Evolutionary conservation across 1,140 invertebrate species (phyloP).

Genomic region (Sycobia sp.): DNA sequence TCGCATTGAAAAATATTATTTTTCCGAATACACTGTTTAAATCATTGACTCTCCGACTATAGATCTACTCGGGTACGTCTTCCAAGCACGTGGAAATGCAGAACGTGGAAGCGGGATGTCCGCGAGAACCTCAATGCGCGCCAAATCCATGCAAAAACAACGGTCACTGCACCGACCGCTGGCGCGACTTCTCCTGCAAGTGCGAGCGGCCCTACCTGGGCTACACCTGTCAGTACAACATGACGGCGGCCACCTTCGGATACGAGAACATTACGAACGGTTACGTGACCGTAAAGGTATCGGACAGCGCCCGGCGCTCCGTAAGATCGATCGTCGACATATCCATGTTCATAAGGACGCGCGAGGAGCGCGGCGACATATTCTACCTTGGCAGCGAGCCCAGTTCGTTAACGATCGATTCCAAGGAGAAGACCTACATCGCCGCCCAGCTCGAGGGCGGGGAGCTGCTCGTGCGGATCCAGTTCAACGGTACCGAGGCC

Average conservation of each 20-base stretch:
- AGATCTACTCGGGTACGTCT: slow-evolving; percentile 42
- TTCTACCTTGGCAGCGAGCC: slow-evolving; percentile 85
- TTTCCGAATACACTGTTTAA: too few species aligned
- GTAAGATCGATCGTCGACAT: slow-evolving; percentile 83
- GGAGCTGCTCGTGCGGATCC: slow-evolving; percentile 77
- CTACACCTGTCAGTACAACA: slow-evolving; percentile 84
- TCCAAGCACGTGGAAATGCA: slow-evolving; percentile 57
- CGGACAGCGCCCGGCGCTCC: slow-evolving; percentile 68
- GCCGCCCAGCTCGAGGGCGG: slow-evolving; percentile 78
- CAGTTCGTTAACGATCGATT: slow-evolving; percentile 48
- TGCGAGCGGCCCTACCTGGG: slow-evolving; percentile 88
- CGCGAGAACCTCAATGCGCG: slow-evolving; percentile 78
- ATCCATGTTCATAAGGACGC: slow-evolving; percentile 89
- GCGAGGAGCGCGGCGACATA: slow-evolving; percentile 81
- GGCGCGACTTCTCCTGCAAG: slow-evolving; percentile 84
- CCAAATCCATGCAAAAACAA: slow-evolving; percentile 86
- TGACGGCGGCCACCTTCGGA: slow-evolving; percentile 89
- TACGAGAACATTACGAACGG: slow-evolving; percentile 78
- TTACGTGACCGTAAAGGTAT: slow-evolving; percentile 75
- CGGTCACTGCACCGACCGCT: slow-evolving; percentile 86
- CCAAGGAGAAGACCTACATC: slow-evolving; percentile 72
- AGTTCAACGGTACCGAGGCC: slow-evolving; percentile 81
- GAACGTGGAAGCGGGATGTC: slow-evolving; percentile 74
- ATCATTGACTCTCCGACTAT: too few species aligned
- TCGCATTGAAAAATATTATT: too few species aligned